phyloP scores from a whole-genome alignment of 1,140 invertebrate genomes.

The Hyposmocoma kahamanoa region DNA sequence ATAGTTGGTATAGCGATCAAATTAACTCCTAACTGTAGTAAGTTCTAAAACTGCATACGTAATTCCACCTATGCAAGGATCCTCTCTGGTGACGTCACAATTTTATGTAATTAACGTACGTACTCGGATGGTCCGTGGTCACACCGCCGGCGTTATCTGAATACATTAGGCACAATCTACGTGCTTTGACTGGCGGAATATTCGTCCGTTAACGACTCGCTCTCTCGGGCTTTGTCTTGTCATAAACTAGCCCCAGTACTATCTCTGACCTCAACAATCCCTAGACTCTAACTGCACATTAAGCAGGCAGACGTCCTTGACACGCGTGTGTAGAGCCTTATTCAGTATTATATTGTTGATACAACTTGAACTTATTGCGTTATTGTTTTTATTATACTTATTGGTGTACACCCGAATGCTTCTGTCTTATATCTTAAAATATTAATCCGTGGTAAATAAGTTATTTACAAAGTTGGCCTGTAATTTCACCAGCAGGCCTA shows the following conservation, averaged over 20 bases:
- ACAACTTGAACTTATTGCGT: too few relatives aligned
- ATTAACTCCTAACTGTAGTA: slow-evolving; percentile 25
- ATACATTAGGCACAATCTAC: slow-evolving; percentile 35
- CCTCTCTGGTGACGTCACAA: slow-evolving; percentile 49
- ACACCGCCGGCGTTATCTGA: slow-evolving; percentile 33
- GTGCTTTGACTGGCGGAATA: slow-evolving; percentile 27
- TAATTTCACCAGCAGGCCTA: too few relatives aligned
- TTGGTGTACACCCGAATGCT: too few relatives aligned
- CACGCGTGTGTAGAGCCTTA: slow-evolving; percentile 13
- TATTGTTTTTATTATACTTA: too few relatives aligned
- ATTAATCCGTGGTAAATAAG: too few relatives aligned
- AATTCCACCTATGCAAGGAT: slow-evolving; percentile 38
- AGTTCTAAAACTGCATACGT: slow-evolving; percentile 37
- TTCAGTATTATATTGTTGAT: too few relatives aligned
- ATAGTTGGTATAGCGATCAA: too few relatives aligned
- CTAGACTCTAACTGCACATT: background rate
- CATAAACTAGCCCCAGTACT: slow-evolving; percentile 8
- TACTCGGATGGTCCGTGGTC: slow-evolving; percentile 3
- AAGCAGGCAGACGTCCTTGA: background rate
- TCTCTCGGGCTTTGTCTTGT: slow-evolving; percentile 15
- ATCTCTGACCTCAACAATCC: background rate
- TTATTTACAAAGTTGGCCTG: too few relatives aligned
- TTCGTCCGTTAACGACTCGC: slow-evolving; percentile 19
- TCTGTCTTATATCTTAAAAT: too few relatives aligned
- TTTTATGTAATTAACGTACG: slow-evolving; percentile 56